Evolutionary conservation across 2,888 invertebrate genomes (phyloP), one percentile per base, ranked within the genome.

Genomic region (Apamea epomidion): DNA sequence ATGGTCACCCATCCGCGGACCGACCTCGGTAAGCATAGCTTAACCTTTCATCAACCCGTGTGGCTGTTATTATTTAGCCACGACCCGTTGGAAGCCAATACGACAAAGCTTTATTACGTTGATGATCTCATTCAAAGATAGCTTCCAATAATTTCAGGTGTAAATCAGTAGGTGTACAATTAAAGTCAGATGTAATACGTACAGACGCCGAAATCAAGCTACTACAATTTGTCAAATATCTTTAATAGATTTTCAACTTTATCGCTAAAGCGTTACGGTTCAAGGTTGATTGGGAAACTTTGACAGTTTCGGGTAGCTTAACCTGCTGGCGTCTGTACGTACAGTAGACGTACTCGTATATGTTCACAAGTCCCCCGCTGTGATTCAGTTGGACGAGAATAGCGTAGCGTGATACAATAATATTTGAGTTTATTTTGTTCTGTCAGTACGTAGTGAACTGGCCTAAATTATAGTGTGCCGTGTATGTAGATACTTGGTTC

Each of bases 311-410:
- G 7, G 7, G 42, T 42, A 42, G 42, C 42, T 42, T 42, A 5
- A 37, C 5, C 37, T 14, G 48, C 16, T 48, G 16, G 14, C 16
- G 16, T 4, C 48, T 48, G 16, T 16, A 48, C 25, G 62, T 77
- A 77, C 18, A 32, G 60, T 32, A 58, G 37, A 62, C 81, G 84
- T 87, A 42, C 42, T 42, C 7, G 42, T 42, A 83, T 87, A 82
- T 60, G 69, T 86, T 73, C 77, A 80, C 18, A 74, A 82, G 88
- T 92, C 95, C 93, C 95, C 95, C 93, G 89, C 95, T 91, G 93
- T 92, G 95, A 93, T 92, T 94, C 94, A 92, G 90, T 91, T 83
- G 80, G 89, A 91, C 93, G 75, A 91, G 90, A 95, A 95, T 94
- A 95, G 92, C 90, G 25, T 14, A 83, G 80, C 81, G 80, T 85